Conservation (phyloP, 1,140 invertebrate species). For the Drosophila aff. region DNA sequence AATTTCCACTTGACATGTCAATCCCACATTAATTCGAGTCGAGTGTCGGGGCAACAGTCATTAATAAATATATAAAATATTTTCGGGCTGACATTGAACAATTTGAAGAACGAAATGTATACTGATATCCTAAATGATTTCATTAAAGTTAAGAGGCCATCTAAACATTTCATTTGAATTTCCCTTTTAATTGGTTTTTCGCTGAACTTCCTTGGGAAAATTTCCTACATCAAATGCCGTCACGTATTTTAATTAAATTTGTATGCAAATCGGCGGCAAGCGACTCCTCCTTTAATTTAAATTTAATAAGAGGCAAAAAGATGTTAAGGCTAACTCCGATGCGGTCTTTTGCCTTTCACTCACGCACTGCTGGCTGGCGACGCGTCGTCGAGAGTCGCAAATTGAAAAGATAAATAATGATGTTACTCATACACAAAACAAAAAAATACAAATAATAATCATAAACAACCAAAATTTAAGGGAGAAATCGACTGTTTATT, state of each 20-base stretch:
- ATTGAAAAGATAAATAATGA: constrained; percentile 57
- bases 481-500: constrained; percentile 1
- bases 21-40: constrained; percentile 41
- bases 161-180: not conserved
- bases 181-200: constrained; percentile 9
- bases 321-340: constrained; percentile 38
- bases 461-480: constrained; percentile 3
- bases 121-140: not conserved
- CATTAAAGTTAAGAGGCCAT: not conserved
- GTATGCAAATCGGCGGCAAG: constrained; percentile 28
- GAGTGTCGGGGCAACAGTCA: not conserved
- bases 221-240: constrained; percentile 7
- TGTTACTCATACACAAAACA: constrained; percentile 18
- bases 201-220: constrained; percentile 1
- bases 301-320: constrained; percentile 17
- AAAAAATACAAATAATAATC: constrained; percentile 13
- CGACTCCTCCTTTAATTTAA: constrained; percentile 18
- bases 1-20: constrained; percentile 60
- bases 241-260: constrained; percentile 44
- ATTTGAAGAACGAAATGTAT: not conserved
- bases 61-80: constrained; percentile 7
- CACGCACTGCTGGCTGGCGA: constrained; percentile 42
- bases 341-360: constrained; percentile 53
- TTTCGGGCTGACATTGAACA: not conserved
- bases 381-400: constrained; percentile 24